These are phyloP conservation scores for Tetheella fluctuosa DNA, from an alignment of 2,888 invertebrate species.

Conservation along the genomic window DNA sequence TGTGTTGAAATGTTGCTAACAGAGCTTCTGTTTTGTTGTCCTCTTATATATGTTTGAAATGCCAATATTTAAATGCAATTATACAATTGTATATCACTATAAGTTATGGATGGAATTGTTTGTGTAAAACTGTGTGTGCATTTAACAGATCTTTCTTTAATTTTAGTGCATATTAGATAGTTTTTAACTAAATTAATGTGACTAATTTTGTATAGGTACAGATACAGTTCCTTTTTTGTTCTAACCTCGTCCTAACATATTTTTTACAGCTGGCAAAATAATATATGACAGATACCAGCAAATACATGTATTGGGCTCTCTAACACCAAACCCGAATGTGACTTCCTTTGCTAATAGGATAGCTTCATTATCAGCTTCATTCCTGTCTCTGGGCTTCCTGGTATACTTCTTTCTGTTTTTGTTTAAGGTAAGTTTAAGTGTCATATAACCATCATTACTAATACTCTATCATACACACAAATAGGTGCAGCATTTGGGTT, in stretches of 20 bases:
- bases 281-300: constrained; percentile 87
- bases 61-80: neutral
- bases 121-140: no score
- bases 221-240: neutral
- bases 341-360: constrained; percentile 75
- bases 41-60: neutral
- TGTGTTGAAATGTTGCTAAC: constrained; percentile 31
- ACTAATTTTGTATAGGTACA: neutral
- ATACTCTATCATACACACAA: neutral
- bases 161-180: no score
- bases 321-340: constrained; percentile 79
- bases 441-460: constrained; percentile 17
- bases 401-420: constrained; percentile 72
- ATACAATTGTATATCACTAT: neutral
- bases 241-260: constrained; percentile 45
- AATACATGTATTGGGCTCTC: constrained; percentile 78
- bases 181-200: no score
- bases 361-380: constrained; percentile 72
- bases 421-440: constrained; percentile 69
- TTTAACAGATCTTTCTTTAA: no score
- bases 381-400: constrained; percentile 86
- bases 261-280: constrained; percentile 84
- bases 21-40: neutral
- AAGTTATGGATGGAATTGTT: no score
- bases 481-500: neutral